phyloP scores from a whole-genome alignment of 2,113 vertebrate species.

The Pterophyllum scalare region DNA sequence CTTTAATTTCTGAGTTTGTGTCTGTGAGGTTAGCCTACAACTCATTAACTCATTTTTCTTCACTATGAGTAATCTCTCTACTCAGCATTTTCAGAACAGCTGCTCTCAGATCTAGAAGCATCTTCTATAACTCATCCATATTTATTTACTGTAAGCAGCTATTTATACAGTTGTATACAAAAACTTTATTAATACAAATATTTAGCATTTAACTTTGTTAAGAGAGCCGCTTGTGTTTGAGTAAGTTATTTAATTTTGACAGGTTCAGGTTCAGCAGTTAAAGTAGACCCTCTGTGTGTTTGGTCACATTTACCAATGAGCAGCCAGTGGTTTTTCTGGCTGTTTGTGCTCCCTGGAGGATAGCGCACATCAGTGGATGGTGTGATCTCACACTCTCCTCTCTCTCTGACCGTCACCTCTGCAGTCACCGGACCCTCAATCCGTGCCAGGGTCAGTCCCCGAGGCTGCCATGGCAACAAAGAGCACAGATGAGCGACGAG shows the following conservation, averaged over 20 bases:
- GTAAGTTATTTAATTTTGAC: background rate
- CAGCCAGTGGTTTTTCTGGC: slow-evolving; percentile 91
- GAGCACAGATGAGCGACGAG: background rate
- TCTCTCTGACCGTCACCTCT: slow-evolving; percentile 88
- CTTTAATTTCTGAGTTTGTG: background rate
- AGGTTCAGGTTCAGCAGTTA: background rate
- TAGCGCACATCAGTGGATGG: slow-evolving; percentile 92
- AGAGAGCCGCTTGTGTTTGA: too few species aligned
- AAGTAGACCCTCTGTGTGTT: background rate
- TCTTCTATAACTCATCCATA: background rate
- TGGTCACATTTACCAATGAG: slow-evolving; percentile 85
- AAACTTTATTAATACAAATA: background rate
- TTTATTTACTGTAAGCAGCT: background rate
- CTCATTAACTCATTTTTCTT: background rate
- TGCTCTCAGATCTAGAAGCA: background rate
- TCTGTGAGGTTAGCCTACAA: background rate
- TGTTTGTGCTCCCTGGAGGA: slow-evolving; percentile 86
- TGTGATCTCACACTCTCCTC: slow-evolving; percentile 89
- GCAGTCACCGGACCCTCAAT: slow-evolving; percentile 89
- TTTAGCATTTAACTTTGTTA: background rate
- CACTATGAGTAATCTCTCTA: background rate
- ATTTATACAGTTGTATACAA: background rate
- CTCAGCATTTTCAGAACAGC: background rate
- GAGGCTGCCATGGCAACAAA: slow-evolving; percentile 82
- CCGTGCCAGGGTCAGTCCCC: slow-evolving; percentile 87